These are phyloP conservation scores for Lamprologus speciosus DNA, from an alignment of 2,113 vertebrate genomes.

Conservation along the genomic window DNA sequence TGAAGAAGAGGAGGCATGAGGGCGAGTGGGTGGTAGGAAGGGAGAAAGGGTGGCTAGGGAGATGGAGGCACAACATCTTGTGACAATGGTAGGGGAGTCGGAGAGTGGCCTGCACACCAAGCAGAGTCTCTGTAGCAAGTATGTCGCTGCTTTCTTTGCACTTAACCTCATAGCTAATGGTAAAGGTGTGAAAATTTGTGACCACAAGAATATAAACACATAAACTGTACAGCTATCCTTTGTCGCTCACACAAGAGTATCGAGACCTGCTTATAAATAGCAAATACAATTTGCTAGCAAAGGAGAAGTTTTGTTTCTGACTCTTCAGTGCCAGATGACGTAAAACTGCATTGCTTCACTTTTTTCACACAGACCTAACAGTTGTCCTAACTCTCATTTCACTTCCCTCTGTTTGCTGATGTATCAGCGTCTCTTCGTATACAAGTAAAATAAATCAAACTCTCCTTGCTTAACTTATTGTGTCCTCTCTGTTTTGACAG, in stretches of 20 bases:
- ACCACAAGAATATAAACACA: neutral
- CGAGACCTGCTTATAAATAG: neutral
- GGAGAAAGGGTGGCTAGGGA: neutral
- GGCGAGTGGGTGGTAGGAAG: neutral
- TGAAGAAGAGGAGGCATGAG: neutral
- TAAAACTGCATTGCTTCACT: neutral
- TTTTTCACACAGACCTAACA: neutral
- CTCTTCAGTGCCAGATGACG: neutral
- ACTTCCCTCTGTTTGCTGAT: neutral
- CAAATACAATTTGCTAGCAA: neutral
- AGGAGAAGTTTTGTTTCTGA: neutral
- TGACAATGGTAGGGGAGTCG: neutral
- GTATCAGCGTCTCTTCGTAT: neutral
- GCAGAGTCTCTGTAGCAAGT: neutral
- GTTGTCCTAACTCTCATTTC: neutral
- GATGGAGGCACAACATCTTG: neutral
- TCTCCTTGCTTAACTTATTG: neutral
- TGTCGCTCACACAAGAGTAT: rapidly evolving
- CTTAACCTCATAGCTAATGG: neutral
- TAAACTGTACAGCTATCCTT: neutral
- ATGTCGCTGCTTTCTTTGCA: neutral
- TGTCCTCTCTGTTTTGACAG: conserved; percentile 65
- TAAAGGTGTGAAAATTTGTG: neutral
- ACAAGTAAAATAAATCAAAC: neutral
- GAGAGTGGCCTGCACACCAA: neutral